These are phyloP conservation scores for Natator depressus DNA, from an alignment of 2,113 vertebrate species.

Conservation along the genomic window DNA sequence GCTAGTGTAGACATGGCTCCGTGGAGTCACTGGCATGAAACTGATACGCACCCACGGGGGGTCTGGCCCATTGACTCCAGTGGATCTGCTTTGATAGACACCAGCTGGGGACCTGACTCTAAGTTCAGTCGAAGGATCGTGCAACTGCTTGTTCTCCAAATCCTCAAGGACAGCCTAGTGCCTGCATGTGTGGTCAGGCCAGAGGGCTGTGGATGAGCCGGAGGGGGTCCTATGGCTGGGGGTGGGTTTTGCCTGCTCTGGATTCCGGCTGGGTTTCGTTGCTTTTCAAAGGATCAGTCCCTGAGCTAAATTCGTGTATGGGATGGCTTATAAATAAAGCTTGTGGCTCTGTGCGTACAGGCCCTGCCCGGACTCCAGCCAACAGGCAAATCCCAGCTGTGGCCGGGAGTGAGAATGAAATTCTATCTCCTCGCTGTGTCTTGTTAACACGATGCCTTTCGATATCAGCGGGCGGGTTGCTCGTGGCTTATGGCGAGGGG, in stretches of 20 bases:
- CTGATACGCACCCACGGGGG: not conserved
- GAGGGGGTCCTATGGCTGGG: not conserved
- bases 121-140: not conserved
- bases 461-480: not conserved
- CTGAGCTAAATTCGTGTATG: not conserved
- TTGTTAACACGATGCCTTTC: not conserved
- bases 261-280: not conserved
- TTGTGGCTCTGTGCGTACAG: not conserved
- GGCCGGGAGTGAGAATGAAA: not conserved
- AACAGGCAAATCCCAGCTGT: not conserved
- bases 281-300: not conserved
- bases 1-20: not conserved
- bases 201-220: not conserved
- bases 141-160: not conserved
- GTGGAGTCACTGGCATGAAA: not conserved
- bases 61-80: not conserved
- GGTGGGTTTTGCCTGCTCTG: not conserved
- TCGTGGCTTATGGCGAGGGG: not conserved
- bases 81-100: not conserved
- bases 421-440: not conserved
- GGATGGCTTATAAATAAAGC: not conserved
- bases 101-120: not conserved
- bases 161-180: not conserved
- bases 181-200: not conserved
- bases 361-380: not conserved